These are phyloP conservation scores for Geotrupes spiniger DNA, from an alignment of 2,888 invertebrate genomes.

Conservation along the genomic window DNA sequence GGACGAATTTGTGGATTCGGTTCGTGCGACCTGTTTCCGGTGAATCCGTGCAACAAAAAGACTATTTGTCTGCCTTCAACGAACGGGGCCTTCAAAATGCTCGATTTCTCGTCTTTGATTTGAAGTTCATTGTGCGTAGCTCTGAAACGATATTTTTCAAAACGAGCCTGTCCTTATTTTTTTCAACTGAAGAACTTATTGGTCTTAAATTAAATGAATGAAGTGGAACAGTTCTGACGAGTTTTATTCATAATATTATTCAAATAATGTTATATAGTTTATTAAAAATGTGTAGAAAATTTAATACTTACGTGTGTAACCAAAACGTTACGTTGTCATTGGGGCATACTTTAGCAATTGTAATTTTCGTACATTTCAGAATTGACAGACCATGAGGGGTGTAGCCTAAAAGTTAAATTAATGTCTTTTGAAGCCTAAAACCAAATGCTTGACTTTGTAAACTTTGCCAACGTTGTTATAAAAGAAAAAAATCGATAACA, in stretches of 20 bases:
- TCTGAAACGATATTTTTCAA: neutral
- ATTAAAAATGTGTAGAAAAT: neutral
- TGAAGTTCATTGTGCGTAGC: too few relatives aligned
- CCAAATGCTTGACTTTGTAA: too few relatives aligned
- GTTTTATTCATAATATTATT: too few relatives aligned
- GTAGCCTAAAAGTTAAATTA: too few relatives aligned
- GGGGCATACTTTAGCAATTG: conserved; percentile 50
- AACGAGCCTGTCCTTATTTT: neutral
- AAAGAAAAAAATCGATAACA: too few relatives aligned
- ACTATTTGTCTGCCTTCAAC: conserved; percentile 53
- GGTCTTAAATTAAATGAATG: too few relatives aligned
- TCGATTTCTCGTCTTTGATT: too few relatives aligned
- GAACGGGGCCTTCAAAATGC: conserved; percentile 55
- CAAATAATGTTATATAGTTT: neutral
- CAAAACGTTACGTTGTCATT: conserved; percentile 61
- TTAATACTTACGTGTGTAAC: conserved; percentile 57
- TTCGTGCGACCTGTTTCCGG: conserved; percentile 58
- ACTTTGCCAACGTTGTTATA: too few relatives aligned
- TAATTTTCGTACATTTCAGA: conserved; percentile 8
- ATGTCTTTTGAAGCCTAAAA: too few relatives aligned
- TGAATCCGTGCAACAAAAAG: conserved; percentile 63
- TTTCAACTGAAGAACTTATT: neutral
- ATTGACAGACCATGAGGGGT: too few relatives aligned
- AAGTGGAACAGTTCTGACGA: too few relatives aligned
- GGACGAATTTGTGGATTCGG: conserved; percentile 62